A percentile compares a stretch with the other conserved stretches of the same genome.
phyloP scores from a whole-genome alignment of 2,797 vertebrate genomes.

The Pitangus sulphuratus region DNA sequence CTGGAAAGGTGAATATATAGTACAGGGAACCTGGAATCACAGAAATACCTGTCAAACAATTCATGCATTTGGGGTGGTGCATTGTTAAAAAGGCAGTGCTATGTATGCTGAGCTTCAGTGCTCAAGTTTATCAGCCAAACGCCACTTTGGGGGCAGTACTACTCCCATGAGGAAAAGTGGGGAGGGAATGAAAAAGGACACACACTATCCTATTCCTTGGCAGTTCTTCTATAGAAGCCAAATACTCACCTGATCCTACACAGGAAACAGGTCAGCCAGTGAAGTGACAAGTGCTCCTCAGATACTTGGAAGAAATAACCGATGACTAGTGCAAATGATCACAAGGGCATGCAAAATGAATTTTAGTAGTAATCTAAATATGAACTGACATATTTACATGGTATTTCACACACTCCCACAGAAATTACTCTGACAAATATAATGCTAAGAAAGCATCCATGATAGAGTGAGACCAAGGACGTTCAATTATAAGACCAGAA shows the following conservation, averaged over 20 bases:
- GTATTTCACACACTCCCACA: neutral
- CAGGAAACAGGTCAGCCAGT: neutral
- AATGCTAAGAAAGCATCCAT: neutral
- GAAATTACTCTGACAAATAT: neutral
- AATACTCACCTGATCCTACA: neutral
- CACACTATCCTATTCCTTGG: neutral
- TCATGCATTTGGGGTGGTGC: neutral
- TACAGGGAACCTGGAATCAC: neutral
- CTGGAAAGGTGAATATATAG: neutral
- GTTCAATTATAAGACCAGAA: neutral
- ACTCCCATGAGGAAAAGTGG: neutral
- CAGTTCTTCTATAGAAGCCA: neutral
- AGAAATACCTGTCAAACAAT: neutral
- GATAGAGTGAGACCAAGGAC: neutral
- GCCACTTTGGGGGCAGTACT: neutral
- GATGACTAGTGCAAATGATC: neutral
- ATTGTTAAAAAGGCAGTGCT: neutral
- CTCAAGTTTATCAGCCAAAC: neutral
- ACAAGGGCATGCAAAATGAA: neutral
- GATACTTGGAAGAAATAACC: neutral
- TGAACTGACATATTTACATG: neutral
- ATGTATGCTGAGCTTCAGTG: neutral
- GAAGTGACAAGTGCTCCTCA: neutral
- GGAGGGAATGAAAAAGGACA: neutral
- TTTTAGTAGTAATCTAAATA: slow-evolving; percentile 14